phyloP scores from a whole-genome alignment of 1,140 invertebrate genomes.

The Manduca sexta region DNA sequence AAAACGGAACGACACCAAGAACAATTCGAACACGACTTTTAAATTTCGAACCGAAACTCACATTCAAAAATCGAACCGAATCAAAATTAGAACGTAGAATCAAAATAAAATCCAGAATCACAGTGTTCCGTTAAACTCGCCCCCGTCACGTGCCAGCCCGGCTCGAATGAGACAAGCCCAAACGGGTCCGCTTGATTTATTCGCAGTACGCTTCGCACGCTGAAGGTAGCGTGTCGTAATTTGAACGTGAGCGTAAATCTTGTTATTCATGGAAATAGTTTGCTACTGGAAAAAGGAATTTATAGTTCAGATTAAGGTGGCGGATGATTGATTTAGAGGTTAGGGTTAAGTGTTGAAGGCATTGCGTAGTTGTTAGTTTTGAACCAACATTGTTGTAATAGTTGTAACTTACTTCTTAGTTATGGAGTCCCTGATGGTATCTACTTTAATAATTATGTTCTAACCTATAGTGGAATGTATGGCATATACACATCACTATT shows the following conservation, averaged over 20 bases:
- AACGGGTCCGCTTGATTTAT: constrained; percentile 24
- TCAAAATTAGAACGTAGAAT: constrained; percentile 16
- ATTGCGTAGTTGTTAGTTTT: too few relatives aligned
- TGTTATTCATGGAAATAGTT: constrained; percentile 17
- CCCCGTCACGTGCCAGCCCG: constrained; percentile 22
- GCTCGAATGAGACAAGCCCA: constrained; percentile 20
- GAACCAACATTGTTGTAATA: too few relatives aligned
- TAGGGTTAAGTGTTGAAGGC: too few relatives aligned
- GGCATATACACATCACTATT: too few relatives aligned
- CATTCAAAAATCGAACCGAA: constrained; percentile 5
- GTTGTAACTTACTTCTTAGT: too few relatives aligned
- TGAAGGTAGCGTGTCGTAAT: constrained; percentile 26
- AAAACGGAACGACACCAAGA: too few relatives aligned
- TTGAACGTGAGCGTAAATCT: constrained; percentile 30
- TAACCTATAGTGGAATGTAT: too few relatives aligned
- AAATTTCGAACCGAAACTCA: too few relatives aligned
- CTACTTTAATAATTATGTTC: too few relatives aligned
- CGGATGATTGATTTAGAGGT: too few relatives aligned
- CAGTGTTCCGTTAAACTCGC: constrained; percentile 8
- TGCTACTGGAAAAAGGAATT: constrained; percentile 7
- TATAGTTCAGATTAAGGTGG: neutral
- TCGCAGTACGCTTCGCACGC: constrained; percentile 18
- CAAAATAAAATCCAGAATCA: constrained; percentile 14
- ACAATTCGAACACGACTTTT: too few relatives aligned
- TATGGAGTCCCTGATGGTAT: too few relatives aligned